Evolutionary conservation across 2,113 vertebrate genomes (phyloP).

Genomic region (Cercopithecus mona): DNA sequence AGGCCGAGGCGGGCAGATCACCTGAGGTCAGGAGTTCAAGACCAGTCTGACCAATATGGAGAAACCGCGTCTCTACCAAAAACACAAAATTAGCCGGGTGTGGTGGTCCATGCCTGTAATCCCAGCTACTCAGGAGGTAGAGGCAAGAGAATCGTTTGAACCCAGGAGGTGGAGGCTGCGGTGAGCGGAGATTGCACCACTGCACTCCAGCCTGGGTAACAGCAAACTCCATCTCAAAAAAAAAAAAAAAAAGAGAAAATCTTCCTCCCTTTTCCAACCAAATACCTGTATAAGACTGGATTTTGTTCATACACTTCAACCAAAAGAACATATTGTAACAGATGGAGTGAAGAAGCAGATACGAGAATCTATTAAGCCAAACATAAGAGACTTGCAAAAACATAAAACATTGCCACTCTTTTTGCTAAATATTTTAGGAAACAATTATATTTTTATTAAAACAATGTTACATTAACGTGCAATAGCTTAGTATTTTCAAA

Average conservation of each 20-base stretch:
- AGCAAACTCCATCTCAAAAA: too few species aligned
- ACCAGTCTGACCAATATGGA: too few species aligned
- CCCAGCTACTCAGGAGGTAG: too few species aligned
- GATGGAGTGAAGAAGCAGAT: not conserved
- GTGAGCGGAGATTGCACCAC: too few species aligned
- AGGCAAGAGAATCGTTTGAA: too few species aligned
- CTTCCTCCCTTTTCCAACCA: not conserved
- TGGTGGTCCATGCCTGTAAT: too few species aligned
- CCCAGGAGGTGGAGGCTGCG: too few species aligned
- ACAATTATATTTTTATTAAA: not conserved
- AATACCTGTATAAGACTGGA: not conserved
- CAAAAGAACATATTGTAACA: conserved; percentile 32
- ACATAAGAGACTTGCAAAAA: not conserved
- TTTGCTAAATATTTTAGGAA: conserved; percentile 12
- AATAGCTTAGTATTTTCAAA: not conserved
- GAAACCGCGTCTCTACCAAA: too few species aligned
- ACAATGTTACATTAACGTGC: not conserved
- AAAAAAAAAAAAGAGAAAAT: not conserved
- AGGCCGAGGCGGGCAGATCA: too few species aligned
- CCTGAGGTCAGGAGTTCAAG: too few species aligned
- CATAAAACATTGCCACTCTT: not conserved
- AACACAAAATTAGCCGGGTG: too few species aligned
- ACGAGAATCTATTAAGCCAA: not conserved
- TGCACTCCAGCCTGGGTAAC: too few species aligned
- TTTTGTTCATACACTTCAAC: conserved; percentile 52